Conservation (phyloP, 2,113 vertebrate species). For the Prionailurus viverrinus region DNA sequence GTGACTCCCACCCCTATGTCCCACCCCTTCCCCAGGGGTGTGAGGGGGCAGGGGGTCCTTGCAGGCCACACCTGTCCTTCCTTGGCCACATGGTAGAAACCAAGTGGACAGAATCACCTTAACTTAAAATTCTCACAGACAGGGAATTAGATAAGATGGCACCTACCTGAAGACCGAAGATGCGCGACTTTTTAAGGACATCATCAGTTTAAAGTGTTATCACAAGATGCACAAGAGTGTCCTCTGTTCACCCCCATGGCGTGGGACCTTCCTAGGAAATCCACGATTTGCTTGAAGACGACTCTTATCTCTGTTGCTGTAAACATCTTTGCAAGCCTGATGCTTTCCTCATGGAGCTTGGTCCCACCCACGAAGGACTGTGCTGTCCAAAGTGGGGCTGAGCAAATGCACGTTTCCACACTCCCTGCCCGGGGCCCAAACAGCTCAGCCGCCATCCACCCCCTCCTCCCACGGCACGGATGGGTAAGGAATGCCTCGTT, state of each 20-base stretch:
- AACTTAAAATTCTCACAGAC: background rate
- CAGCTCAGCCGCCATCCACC: rapidly evolving
- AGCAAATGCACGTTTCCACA: background rate
- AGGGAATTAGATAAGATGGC: background rate
- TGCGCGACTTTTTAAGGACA: background rate
- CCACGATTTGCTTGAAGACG: background rate
- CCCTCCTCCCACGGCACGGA: rapidly evolving
- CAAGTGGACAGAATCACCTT: no score
- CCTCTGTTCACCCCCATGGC: no score
- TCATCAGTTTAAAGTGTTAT: no score
- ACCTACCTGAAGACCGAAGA: no score
- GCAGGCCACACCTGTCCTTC: rapidly evolving
- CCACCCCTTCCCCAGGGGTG: rapidly evolving
- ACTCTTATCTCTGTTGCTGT: rapidly evolving
- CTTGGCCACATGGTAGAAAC: rapidly evolving
- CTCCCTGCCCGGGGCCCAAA: background rate
- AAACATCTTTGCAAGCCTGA: no score
- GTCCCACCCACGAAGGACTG: background rate
- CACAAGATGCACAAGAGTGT: background rate
- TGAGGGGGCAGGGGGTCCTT: rapidly evolving
- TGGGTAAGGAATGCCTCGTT: no score
- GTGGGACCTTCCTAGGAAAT: background rate
- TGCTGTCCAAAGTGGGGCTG: background rate
- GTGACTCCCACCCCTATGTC: rapidly evolving
- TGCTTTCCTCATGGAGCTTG: rapidly evolving